These are phyloP conservation scores for Eretmocerus hayati DNA, from an alignment of 2,888 invertebrate species.

Conservation along the genomic window DNA sequence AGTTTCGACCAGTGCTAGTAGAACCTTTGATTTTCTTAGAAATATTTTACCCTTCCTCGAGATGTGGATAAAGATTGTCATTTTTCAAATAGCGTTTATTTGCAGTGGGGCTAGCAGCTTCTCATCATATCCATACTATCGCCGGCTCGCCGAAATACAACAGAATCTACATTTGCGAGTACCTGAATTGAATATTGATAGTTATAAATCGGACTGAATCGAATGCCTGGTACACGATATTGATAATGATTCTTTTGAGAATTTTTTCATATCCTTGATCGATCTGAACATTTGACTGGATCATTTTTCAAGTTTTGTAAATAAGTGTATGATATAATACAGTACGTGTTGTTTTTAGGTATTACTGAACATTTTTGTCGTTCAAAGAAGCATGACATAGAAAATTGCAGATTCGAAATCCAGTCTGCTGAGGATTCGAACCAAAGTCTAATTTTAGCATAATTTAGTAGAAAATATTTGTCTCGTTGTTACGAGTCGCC, in stretches of 20 bases:
- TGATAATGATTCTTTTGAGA: background rate
- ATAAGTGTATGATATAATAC: conserved; percentile 17
- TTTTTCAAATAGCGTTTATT: no score
- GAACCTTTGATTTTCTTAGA: background rate
- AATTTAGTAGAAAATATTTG: conserved; percentile 6
- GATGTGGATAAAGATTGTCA: conserved; percentile 3
- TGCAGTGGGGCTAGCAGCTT: conserved; percentile 18
- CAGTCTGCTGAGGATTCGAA: conserved; percentile 13
- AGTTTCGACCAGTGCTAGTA: no score
- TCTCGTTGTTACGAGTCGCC: background rate
- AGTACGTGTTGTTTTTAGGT: conserved; percentile 3
- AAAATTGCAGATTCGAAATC: background rate
- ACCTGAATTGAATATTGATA: conserved; percentile 22
- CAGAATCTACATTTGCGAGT: conserved; percentile 28
- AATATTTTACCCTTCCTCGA: background rate
- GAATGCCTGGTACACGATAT: background rate
- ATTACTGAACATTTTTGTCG: no score
- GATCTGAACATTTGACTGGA: background rate
- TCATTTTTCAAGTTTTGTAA: conserved; percentile 11
- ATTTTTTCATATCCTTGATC: no score
- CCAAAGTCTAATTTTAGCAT: conserved; percentile 21
- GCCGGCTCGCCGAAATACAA: conserved; percentile 28
- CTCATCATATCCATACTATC: conserved; percentile 26
- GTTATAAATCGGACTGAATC: conserved; percentile 14
- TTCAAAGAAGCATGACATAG: background rate